Base-by-base conservation (phyloP, 1,140 invertebrate genomes). In the Drosophila paulistorum region DNA sequence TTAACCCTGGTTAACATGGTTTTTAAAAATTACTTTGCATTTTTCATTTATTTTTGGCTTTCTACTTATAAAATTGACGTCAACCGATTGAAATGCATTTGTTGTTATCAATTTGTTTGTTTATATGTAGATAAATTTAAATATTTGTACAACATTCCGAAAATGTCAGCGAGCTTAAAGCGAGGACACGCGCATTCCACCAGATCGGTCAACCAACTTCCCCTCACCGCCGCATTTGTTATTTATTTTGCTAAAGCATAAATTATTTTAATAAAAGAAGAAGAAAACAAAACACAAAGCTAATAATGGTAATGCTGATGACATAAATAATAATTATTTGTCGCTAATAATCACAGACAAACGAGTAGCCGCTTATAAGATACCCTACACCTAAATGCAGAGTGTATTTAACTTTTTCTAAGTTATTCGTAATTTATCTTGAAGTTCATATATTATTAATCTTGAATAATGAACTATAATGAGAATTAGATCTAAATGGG, bases 291-390 rank as follows among this genome's bases (percentile, higher is more conserved):
- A 37, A 35, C 35, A 76, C 60, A 64, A 76, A 70, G 74, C 48
- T 76, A 51, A 51, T 51, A 70, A 76, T 76, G 66, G 39, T 64
- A 70, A 76, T 51, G 45, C 9, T 11, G 17, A 51, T 51, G 45
- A 20, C 45, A 76, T 76, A 76, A 76, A 76, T 76, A 70, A 76
- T 76, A 65, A 68, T 76, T 75, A 51, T 51, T 51, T 51, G 45
- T 23, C 7, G 17, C 17, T 51, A 20, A 51, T 23, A 23, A 23
- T 51, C 17, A 23, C 45, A 51, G 45, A 51, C 45, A 51, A 10
- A 23, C 10, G 17, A 51, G 45, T 51, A 23, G 9, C 45, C 45
- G 45, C 4, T 51, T 23, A 51, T 51, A 2, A 23, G 45, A 23
- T 51, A 51, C 45, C 45, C 45, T 51, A 20, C 23, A 17, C 17